phyloP scores from a whole-genome alignment of 1,140 invertebrate species.

The Trichonephila clavata region DNA sequence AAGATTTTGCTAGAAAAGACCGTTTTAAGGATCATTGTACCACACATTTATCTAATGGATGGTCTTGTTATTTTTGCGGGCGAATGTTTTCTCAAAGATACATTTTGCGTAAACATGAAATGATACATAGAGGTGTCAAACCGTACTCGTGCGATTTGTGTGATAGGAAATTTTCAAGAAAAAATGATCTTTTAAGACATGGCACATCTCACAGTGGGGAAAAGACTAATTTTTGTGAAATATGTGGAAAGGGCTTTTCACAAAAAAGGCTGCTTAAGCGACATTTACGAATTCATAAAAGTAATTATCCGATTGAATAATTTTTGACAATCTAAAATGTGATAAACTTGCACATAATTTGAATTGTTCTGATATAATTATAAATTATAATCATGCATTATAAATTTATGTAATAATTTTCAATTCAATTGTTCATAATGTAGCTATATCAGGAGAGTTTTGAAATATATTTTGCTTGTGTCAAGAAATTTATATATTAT shows the following conservation, averaged over 20 bases:
- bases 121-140: slow-evolving; percentile 72
- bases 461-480: no score
- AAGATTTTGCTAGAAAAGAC: slow-evolving; percentile 87
- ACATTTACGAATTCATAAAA: slow-evolving; percentile 42
- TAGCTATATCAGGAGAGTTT: no score
- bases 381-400: no score
- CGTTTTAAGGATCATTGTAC: slow-evolving; percentile 55
- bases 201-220: slow-evolving; percentile 91
- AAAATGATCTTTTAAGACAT: slow-evolving; percentile 94
- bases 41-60: slow-evolving; percentile 39
- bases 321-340: no score
- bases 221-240: slow-evolving; percentile 86
- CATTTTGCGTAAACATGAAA: slow-evolving; percentile 54
- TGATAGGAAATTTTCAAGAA: slow-evolving; percentile 93
- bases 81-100: slow-evolving; percentile 56
- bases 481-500: no score
- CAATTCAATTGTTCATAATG: no score
- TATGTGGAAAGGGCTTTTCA: slow-evolving; percentile 78
- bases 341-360: no score
- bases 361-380: no score
- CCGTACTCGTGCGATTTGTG: slow-evolving; percentile 95
- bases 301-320: background rate
- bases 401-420: no score
- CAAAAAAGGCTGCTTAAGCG: slow-evolving; percentile 40
- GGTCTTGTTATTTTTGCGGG: slow-evolving; percentile 67